phyloP scores from a whole-genome alignment of 2,888 invertebrate species.

The Tyria jacobaeae region DNA sequence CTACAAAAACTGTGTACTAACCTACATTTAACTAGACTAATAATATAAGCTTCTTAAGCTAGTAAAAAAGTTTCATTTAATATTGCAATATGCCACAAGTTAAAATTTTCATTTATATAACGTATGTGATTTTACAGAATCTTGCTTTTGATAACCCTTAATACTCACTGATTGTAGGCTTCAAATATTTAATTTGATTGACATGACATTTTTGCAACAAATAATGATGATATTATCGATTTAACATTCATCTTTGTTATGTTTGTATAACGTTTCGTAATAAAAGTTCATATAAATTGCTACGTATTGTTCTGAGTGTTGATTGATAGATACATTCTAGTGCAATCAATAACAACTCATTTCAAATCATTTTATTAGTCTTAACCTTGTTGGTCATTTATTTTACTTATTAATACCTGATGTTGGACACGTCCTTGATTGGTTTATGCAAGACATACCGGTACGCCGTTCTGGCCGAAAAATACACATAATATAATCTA shows the following conservation, averaged over 20 bases:
- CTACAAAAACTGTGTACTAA: too few relatives aligned
- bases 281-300: background rate
- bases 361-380: background rate
- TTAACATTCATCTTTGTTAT: slow-evolving; percentile 21
- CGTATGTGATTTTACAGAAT: background rate
- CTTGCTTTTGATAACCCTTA: background rate
- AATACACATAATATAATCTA: background rate
- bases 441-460: too few relatives aligned
- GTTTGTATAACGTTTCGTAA: background rate
- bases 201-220: slow-evolving; percentile 57
- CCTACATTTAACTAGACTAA: too few relatives aligned
- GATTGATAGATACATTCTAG: background rate
- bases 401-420: background rate
- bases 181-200: slow-evolving; percentile 49
- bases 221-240: slow-evolving; percentile 43
- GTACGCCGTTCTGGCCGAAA: background rate
- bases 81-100: too few relatives aligned
- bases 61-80: too few relatives aligned
- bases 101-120: background rate
- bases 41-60: too few relatives aligned
- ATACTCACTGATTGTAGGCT: background rate
- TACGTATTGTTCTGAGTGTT: background rate
- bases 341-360: background rate
- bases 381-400: background rate
- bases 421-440: background rate